Base-by-base conservation (phyloP, 1,140 invertebrate species). In the Pantala flavescens region DNA sequence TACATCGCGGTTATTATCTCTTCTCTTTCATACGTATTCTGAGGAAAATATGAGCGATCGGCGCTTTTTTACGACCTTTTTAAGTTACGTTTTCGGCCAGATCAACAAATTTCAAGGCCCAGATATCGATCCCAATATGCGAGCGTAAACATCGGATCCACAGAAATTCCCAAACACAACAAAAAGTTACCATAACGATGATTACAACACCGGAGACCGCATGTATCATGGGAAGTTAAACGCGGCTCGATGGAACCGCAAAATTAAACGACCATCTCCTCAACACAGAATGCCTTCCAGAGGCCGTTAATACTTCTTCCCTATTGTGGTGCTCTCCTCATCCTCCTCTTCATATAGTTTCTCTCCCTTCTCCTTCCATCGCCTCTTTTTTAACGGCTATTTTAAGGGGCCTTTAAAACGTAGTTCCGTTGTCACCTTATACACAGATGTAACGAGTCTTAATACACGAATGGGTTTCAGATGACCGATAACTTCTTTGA, bases 391-490 rank as follows among this genome's bases (percentile, higher is more conserved):
- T 63, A 63, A 63, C 49, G 49, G 49, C 49, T 21, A 63, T 63
- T 63, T 63, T 63, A 63, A 63, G 49, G 49, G 49, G 49, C n/a
- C 49, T 63, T 63, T 63, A 63, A 63, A 63, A 14, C 49, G 49
- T 21, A 63, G 49, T 63, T 63, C 49, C 49, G 49, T 63, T 63
- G 49, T 63, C 49, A 63, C 49, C 49, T 63, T 63, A 63, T 63
- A 63, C 49, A 63, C 49, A 63, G 49, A 63, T 63, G 49, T 63
- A 63, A 63, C 49, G 49, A 63, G 49, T 21, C 49, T 63, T 63
- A 63, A 63, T 63, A 63, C 49, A 63, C 5, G 49, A 63, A 63
- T 63, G 49, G 49, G 49, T 63, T 63, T 63, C 49, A 63, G 49
- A 63, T 63, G 49, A 63, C 49, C 49, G 49, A 63, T 63, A 63